These are phyloP conservation scores for Dryobates pubescens DNA, from an alignment of 2,797 vertebrate species.

Conservation along the genomic window DNA sequence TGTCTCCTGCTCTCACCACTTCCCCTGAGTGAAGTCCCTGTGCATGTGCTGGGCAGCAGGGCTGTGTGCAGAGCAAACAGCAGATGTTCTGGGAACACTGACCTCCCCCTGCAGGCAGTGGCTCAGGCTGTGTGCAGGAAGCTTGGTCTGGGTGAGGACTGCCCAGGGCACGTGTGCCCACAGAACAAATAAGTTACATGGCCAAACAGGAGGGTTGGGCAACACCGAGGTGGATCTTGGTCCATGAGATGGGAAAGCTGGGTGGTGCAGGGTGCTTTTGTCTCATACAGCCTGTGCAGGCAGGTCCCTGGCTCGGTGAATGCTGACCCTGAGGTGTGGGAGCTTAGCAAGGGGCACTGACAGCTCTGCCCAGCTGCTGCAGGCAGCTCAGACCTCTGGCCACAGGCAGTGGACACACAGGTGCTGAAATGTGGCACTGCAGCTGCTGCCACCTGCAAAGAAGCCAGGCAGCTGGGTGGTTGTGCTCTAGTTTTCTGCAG, in stretches of 20 bases:
- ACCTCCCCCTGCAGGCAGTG: fast-evolving
- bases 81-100: fast-evolving
- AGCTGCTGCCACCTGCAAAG: neutral
- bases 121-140: fast-evolving
- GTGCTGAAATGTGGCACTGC: fast-evolving
- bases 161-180: fast-evolving
- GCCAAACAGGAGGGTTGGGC: neutral
- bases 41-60: neutral
- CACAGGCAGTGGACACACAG: neutral
- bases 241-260: neutral
- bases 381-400: too few species aligned
- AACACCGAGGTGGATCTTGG: fast-evolving
- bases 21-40: neutral
- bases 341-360: neutral
- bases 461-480: neutral
- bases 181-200: fast-evolving
- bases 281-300: fast-evolving
- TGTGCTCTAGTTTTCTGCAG: neutral
- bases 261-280: neutral
- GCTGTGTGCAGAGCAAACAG: fast-evolving
- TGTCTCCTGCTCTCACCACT: fast-evolving
- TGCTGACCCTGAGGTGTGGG: fast-evolving
- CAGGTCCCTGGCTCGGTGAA: neutral
- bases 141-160: fast-evolving
- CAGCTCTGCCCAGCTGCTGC: fast-evolving